Evolutionary conservation across 2,797 vertebrate genomes (phyloP).

Genomic region (Helicolenus hilgendorfi): DNA sequence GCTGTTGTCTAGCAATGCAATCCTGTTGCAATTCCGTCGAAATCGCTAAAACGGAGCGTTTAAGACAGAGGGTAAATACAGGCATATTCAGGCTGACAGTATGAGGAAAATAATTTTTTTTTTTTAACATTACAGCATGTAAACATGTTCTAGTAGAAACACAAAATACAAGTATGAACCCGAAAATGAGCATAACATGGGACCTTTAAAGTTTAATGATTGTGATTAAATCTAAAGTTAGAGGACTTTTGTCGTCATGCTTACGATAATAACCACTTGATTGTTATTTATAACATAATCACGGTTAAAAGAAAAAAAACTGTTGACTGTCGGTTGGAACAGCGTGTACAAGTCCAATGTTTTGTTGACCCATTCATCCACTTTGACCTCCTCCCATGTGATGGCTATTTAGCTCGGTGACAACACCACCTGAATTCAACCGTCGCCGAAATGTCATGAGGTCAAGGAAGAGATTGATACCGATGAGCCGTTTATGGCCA

Average conservation of each 20-base stretch:
- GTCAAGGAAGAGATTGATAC: neutral
- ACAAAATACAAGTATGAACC: no score
- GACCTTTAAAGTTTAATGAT: neutral
- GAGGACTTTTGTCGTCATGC: neutral
- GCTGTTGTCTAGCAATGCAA: no score
- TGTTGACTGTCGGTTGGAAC: neutral
- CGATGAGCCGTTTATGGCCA: neutral
- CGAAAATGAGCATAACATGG: no score
- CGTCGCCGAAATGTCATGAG: neutral
- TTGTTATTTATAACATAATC: neutral
- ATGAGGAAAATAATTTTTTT: no score
- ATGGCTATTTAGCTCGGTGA: neutral
- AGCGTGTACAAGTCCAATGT: neutral
- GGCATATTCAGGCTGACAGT: no score
- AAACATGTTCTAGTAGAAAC: no score
- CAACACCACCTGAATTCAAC: neutral
- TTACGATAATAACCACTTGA: neutral
- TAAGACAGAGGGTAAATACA: no score
- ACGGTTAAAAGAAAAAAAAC: neutral
- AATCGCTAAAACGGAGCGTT: no score
- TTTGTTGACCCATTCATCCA: neutral
- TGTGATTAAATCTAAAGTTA: neutral
- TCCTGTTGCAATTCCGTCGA: no score
- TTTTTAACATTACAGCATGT: no score
- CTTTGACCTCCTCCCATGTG: neutral